Conservation (phyloP, 2,113 vertebrate genomes). For the Calypte anna region DNA sequence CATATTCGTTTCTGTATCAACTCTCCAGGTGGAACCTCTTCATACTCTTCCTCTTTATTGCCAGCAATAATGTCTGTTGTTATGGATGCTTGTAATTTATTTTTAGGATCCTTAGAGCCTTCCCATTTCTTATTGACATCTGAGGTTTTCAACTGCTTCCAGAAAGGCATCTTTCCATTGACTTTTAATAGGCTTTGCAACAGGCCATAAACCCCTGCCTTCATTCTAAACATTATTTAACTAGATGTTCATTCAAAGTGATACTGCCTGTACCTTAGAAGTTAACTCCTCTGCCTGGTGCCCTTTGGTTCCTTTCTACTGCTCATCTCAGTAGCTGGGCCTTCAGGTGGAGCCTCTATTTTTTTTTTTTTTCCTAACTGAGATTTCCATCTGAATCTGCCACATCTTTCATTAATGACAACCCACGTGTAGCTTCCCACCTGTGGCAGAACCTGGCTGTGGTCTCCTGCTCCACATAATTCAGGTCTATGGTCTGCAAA, state of each 20-base stretch:
- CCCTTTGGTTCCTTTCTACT: not conserved
- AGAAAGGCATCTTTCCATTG: not conserved
- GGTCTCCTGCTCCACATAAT: accelerated
- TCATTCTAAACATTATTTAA: not conserved
- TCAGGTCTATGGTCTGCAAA: not conserved
- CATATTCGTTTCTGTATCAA: not conserved
- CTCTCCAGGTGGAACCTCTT: not conserved
- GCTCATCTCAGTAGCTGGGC: not conserved
- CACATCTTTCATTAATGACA: not conserved
- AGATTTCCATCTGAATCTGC: not conserved
- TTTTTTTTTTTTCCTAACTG: not conserved
- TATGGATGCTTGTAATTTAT: not conserved
- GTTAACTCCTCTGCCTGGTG: not conserved
- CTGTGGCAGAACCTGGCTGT: accelerated
- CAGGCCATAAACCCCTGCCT: not conserved
- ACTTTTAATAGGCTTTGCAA: not conserved
- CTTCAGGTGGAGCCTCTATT: not conserved
- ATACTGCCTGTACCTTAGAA: not conserved
- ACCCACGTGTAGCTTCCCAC: accelerated
- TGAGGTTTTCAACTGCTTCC: not conserved
- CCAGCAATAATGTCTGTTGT: not conserved
- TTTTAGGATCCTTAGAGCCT: not conserved
- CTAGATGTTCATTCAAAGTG: not conserved
- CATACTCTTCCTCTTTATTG: not conserved
- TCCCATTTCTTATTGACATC: not conserved